A percentile compares a stretch with the other conserved stretches of the same genome.
Conservation (phyloP, 2,797 vertebrate species). For the Chaetodon trifasciatus region DNA sequence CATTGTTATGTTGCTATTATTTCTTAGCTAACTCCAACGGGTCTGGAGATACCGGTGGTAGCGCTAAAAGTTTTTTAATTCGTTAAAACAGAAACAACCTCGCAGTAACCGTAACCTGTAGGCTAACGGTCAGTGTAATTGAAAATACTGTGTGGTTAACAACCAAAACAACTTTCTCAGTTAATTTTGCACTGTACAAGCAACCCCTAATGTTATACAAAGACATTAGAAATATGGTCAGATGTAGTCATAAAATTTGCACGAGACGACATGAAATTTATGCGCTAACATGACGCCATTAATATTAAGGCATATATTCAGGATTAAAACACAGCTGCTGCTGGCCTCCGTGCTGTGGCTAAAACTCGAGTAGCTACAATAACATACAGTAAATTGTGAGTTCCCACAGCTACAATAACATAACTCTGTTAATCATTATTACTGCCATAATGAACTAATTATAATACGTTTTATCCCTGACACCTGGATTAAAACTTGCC, state of each 20-base stretch:
- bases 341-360: background rate
- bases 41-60: too few relatives aligned
- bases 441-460: background rate
- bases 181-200: too few relatives aligned
- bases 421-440: background rate
- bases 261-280: background rate
- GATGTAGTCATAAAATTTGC: background rate
- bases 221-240: background rate
- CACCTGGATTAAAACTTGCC: background rate
- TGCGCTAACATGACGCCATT: background rate
- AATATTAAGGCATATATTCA: background rate
- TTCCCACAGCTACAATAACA: too few relatives aligned
- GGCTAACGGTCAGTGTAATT: too few relatives aligned
- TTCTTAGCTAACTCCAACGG: too few relatives aligned
- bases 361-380: background rate
- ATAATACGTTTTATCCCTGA: background rate
- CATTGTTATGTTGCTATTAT: too few relatives aligned
- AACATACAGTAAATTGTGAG: background rate
- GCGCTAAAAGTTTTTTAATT: background rate
- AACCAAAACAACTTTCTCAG: background rate
- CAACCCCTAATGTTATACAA: too few relatives aligned
- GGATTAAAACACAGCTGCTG: background rate
- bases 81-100: background rate
- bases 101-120: too few relatives aligned
- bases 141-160: background rate